Base-by-base conservation (phyloP, 2,888 invertebrate genomes). In the Margaritifera margaritifera region DNA sequence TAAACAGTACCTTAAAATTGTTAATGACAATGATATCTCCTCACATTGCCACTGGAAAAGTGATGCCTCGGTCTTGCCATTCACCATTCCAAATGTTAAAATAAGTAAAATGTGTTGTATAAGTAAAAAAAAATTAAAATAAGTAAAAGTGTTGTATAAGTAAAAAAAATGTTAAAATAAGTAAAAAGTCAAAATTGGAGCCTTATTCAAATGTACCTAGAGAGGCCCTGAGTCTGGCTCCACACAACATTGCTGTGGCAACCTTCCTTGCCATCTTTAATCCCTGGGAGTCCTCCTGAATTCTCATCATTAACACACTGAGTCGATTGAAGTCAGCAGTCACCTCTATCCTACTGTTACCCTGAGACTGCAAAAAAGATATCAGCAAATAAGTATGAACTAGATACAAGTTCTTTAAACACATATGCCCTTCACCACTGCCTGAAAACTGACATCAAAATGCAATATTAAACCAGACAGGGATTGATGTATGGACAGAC, bases 311-410 rank as follows among this genome's bases (percentile, higher is more conserved):
- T 68, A 98, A 91, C 72, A 98, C 94, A 89, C 96, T 97, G 70
- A 98, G 91, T 19, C 97, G 93, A 89, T 96, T 95, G 89, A 98
- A 98, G 89, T 98, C 97, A 86, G 98, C 97, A 31, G 95, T 95
- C 31, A 97, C 92, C 61, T 81, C 81, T 31, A 68, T 60, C 42
- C 66, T 72, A 42, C 42, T 42, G 15, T 42, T 42, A 11, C 42
- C 42, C 11, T 2, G 42, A 42, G 42, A 15, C 42, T 42, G 15
- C 11, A 42, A 42, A 42, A 42, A 42, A 42, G 42, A 42, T 42
- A 15, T 42, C 15, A 15, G 42, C 42, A 42, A 42, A 42, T 15
- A 11, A 42, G 42, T 42, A 42, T 42, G 11, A 15, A 42, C 15
- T 42, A 42, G 42, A 42, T 42, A 15, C 11, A 8, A 42, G 11